Conservation (phyloP, 2,113 vertebrate species). For the Coryphaenoides rupestris region DNA sequence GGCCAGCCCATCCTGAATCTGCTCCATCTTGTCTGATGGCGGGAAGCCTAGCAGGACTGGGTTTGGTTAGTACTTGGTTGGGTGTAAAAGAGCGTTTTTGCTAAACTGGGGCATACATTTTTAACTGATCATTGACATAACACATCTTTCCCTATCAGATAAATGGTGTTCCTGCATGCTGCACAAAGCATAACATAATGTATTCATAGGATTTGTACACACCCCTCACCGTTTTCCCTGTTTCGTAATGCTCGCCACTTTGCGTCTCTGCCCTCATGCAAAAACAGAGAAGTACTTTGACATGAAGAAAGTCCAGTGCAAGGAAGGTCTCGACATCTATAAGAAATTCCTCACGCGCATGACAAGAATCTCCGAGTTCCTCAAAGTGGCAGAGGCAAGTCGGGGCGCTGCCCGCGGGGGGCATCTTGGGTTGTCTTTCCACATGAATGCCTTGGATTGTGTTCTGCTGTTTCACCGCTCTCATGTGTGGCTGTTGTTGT, state of each 20-base stretch:
- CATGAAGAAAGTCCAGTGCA: conserved; percentile 97
- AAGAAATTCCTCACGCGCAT: conserved; percentile 97
- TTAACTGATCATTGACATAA: too few relatives aligned
- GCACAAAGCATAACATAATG: too few relatives aligned
- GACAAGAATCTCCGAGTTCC: conserved; percentile 95
- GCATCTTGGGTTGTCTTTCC: background rate
- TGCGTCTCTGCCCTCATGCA: conserved; percentile 16
- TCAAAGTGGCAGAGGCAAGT: conserved; percentile 92
- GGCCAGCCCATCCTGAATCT: too few relatives aligned
- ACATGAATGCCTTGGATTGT: background rate
- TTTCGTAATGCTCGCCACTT: background rate
- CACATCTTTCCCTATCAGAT: too few relatives aligned
- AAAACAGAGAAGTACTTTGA: conserved; percentile 94
- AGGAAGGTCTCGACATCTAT: conserved; percentile 95
- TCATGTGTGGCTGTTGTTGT: conserved; percentile 4
- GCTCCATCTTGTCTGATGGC: too few relatives aligned
- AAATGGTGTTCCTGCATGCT: background rate
- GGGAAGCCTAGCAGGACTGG: too few relatives aligned
- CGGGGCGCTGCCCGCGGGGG: conserved; percentile 13
- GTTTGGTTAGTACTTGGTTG: too few relatives aligned
- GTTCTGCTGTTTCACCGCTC: background rate
- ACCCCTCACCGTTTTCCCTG: background rate
- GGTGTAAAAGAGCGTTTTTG: too few relatives aligned
- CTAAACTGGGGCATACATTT: too few relatives aligned
- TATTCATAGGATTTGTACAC: too few relatives aligned